Base-by-base conservation (phyloP, 1,140 invertebrate genomes). In the Danaus plexippus region DNA sequence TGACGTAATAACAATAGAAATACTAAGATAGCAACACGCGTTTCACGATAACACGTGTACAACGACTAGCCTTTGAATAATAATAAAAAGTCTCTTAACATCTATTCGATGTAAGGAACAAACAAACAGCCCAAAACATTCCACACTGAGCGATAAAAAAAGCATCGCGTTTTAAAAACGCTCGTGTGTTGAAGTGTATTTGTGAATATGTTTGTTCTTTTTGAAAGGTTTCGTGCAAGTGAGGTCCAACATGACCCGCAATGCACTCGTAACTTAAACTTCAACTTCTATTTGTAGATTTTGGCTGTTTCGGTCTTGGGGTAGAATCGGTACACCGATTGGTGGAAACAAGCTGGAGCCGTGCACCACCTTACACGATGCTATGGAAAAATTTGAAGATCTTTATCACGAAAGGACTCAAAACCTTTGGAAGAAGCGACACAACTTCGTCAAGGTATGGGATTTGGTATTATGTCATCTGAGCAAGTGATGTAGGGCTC, bases 261-360 rank as follows among this genome's bases (percentile, higher is more conserved):
- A n/a, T n/a, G 42, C 15, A 13, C 15, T 43, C 10, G 7, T 13
- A 13, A n/a, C 11, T 22, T 41, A 5, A 44, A 46, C 11, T 22
- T 41, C 9, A 44, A 46, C 48, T 11, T 11, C 3, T 45, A 42
- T 12, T 62, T 63, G 48, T 57, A 94, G 92, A 54, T 97, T 91
- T 80, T 96, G 92, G 91, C 65, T 98, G 9, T 98, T 96, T 78
- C 90, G 95, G 32, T 90, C 95, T 0, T 99, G 98, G 98, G 98
- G 98, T 12, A 89, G 98, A 63, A 97, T 98, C 69, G 97, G 98
- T 9, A 99, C 97, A 0, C 94, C 92, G 0, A 95, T 98, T 69
- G 97, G 96, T 9, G 92, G 91, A 9, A 92, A 89, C 22, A 97
- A 96, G 80, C 60, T 94, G 0, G 94, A 97, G 45, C 65, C 84